phyloP scores from a whole-genome alignment of 2,888 invertebrate species.

The Philonicus albiceps region DNA sequence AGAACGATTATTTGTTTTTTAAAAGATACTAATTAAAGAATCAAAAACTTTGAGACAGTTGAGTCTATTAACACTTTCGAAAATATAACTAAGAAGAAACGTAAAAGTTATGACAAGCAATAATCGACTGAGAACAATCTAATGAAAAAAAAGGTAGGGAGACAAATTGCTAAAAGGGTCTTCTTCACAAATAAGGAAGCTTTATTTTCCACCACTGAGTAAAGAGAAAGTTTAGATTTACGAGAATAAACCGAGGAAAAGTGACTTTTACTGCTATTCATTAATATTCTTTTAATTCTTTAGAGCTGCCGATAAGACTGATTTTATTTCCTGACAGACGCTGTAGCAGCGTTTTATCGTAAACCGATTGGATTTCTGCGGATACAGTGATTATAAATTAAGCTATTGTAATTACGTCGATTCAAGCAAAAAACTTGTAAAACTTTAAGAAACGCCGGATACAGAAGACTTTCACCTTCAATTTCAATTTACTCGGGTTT shows the following conservation, averaged over 20 bases:
- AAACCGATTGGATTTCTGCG: not conserved
- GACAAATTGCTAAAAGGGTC: not conserved
- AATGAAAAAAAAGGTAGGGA: not conserved
- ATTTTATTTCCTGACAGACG: not conserved
- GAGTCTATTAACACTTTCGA: not conserved
- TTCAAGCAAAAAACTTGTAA: not conserved
- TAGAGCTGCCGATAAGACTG: not conserved
- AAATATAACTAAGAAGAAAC: not conserved
- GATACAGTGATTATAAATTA: not conserved
- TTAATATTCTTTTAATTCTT: not conserved
- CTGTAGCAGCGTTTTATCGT: not conserved
- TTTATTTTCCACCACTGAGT: not conserved
- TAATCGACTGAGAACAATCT: not conserved
- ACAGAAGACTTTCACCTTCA: not conserved
- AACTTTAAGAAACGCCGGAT: not conserved
- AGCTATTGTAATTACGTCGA: not conserved
- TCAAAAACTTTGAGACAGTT: not conserved
- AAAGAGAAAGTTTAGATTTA: not conserved
- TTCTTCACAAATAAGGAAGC: not conserved
- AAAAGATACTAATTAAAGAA: not conserved
- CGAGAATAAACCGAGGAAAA: not conserved
- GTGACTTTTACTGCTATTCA: not conserved
- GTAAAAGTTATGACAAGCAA: not conserved
- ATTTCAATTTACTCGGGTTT: not conserved
- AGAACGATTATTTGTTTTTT: not conserved